These are phyloP conservation scores for Cariama cristata DNA, from an alignment of 2,113 vertebrate genomes.

Conservation along the genomic window DNA sequence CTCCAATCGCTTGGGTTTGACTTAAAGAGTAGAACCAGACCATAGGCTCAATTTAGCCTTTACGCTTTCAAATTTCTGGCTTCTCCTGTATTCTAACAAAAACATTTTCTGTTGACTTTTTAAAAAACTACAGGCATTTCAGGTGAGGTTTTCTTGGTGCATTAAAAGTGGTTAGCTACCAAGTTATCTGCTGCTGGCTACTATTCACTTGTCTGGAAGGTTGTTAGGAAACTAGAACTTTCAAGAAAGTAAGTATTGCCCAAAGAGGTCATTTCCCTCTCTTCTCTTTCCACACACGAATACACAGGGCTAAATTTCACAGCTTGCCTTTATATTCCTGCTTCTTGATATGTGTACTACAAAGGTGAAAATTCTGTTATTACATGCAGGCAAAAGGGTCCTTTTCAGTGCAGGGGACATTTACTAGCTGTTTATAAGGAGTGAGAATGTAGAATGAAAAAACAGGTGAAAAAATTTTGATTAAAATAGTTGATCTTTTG, in stretches of 20 bases:
- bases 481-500: background rate
- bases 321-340: background rate
- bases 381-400: background rate
- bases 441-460: background rate
- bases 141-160: slow-evolving; percentile 59
- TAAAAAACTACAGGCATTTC: background rate
- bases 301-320: background rate
- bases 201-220: slow-evolving; percentile 26
- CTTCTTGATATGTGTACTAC: background rate
- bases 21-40: slow-evolving; percentile 22
- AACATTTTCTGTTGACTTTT: slow-evolving; percentile 42
- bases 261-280: slow-evolving; percentile 3
- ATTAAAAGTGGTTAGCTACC: slow-evolving; percentile 39
- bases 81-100: slow-evolving; percentile 16
- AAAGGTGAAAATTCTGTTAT: background rate
- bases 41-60: slow-evolving; percentile 2
- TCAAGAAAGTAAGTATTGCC: background rate
- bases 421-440: background rate
- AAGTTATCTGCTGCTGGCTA: slow-evolving; percentile 2
- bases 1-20: slow-evolving; percentile 25
- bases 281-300: background rate
- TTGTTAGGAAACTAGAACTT: slow-evolving; percentile 40
- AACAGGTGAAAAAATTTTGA: background rate
- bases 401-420: background rate
- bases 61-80: slow-evolving; percentile 9